These are phyloP conservation scores for Tautogolabrus adspersus DNA, from an alignment of 2,113 vertebrate species.

Conservation along the genomic window DNA sequence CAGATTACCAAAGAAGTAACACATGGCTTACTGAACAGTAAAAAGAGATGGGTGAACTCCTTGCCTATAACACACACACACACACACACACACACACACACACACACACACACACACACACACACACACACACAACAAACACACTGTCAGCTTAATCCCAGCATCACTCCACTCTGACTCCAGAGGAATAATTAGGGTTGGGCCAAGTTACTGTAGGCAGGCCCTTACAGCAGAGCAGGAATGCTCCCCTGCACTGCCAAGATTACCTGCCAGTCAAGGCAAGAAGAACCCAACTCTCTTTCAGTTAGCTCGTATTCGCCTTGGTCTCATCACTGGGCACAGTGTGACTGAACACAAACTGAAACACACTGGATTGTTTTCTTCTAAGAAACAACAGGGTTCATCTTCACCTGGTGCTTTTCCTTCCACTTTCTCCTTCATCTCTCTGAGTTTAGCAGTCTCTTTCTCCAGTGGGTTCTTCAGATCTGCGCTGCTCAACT, in stretches of 20 bases:
- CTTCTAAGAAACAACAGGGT: too few relatives aligned
- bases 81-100: constrained; percentile 28
- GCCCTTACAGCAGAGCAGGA: constrained; percentile 82
- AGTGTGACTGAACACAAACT: background rate
- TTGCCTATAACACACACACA: constrained; percentile 40
- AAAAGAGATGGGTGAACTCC: constrained; percentile 51
- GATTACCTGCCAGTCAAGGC: constrained; percentile 77
- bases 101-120: constrained; percentile 43
- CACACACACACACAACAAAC: constrained; percentile 38
- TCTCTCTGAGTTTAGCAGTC: constrained; percentile 86
- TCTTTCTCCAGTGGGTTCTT: constrained; percentile 91
- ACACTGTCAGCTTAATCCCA: constrained; percentile 58
- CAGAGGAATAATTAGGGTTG: constrained; percentile 40
- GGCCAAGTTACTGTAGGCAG: constrained; percentile 69
- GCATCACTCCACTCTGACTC: constrained; percentile 55
- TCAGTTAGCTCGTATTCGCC: constrained; percentile 79
- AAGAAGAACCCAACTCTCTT: constrained; percentile 54
- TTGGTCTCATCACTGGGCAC: constrained; percentile 83
- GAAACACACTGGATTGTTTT: background rate
- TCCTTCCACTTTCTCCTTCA: constrained; percentile 77
- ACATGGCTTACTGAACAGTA: constrained; percentile 65
- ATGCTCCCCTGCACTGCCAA: constrained; percentile 77
- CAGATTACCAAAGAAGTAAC: constrained; percentile 81
- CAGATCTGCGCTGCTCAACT: constrained; percentile 91
- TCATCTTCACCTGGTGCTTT: constrained; percentile 70